These are phyloP conservation scores for Melinaea menophilus DNA, from an alignment of 2,888 invertebrate genomes.

Conservation along the genomic window DNA sequence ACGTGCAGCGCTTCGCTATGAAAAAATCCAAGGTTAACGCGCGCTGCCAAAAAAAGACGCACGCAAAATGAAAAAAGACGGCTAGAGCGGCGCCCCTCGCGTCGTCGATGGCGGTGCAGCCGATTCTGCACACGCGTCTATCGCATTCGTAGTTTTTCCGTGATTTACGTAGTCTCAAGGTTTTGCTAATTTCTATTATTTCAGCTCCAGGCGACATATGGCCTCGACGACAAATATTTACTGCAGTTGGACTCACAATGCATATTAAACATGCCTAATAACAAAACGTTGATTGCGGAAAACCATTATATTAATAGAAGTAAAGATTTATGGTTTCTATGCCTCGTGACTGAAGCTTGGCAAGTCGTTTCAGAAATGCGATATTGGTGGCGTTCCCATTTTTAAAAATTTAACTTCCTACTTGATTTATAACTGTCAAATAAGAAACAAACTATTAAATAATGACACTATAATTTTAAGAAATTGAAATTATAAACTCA, in stretches of 20 bases:
- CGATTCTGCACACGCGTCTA: slow-evolving; percentile 57
- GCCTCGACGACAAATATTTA: slow-evolving; percentile 11
- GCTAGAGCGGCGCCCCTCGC: slow-evolving; percentile 69
- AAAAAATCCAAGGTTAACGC: slow-evolving; percentile 77
- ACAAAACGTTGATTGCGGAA: slow-evolving; percentile 7
- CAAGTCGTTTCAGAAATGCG: slow-evolving; percentile 2
- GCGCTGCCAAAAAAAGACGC: slow-evolving; percentile 78
- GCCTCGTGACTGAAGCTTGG: slow-evolving; percentile 5
- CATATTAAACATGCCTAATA: slow-evolving; percentile 11
- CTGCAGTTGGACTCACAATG: slow-evolving; percentile 11
- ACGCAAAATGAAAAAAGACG: slow-evolving; percentile 74
- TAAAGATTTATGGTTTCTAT: neutral
- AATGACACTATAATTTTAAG: neutral
- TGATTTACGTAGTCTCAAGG: slow-evolving; percentile 25
- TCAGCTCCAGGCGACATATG: slow-evolving; percentile 8
- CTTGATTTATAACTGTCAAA: neutral
- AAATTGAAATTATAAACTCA: neutral
- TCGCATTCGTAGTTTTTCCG: slow-evolving; percentile 37
- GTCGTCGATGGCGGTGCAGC: slow-evolving; percentile 61
- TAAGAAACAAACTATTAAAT: neutral
- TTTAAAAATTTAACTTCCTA: slow-evolving; percentile 2
- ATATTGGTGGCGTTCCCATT: slow-evolving; percentile 4
- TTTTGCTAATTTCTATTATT: slow-evolving; percentile 19
- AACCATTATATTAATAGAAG: slow-evolving; percentile 5
- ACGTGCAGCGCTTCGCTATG: slow-evolving; percentile 76